Percentiles rank a stretch among this genome's conserved stretches.
Conservation (phyloP, 2,888 invertebrate species). For the Stenchaetothrips biformis region DNA sequence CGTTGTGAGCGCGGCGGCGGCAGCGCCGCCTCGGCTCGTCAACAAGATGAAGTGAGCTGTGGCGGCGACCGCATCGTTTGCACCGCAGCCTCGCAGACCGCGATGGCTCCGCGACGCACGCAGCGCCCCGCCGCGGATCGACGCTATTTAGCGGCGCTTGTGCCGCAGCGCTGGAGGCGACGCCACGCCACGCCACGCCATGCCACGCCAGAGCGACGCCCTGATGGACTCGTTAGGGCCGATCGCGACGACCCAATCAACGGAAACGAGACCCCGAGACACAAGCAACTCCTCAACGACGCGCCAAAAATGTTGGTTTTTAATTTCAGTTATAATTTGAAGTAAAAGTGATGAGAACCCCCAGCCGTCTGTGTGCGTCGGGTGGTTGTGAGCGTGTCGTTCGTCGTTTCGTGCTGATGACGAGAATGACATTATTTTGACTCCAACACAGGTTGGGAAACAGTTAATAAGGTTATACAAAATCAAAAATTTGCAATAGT, state of each 20-base stretch:
- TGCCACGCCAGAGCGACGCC: not conserved
- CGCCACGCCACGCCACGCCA: not conserved
- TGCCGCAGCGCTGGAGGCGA: not conserved
- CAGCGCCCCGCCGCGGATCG: not conserved
- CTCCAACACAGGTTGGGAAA: too few relatives aligned
- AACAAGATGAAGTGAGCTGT: constrained; percentile 6
- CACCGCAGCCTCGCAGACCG: not conserved
- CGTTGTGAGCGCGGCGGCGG: not conserved
- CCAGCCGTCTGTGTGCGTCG: not conserved
- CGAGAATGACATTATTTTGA: too few relatives aligned
- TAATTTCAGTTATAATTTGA: too few relatives aligned
- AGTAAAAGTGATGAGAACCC: too few relatives aligned
- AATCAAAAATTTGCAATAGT: too few relatives aligned
- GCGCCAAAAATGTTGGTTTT: too few relatives aligned
- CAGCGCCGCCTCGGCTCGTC: not conserved
- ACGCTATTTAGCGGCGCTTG: not conserved
- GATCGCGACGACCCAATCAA: too few relatives aligned
- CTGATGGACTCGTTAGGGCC: too few relatives aligned
- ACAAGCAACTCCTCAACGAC: too few relatives aligned
- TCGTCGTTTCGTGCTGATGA: too few relatives aligned
- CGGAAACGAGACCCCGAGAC: too few relatives aligned
- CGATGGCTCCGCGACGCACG: not conserved
- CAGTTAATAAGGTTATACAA: too few relatives aligned
- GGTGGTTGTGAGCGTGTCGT: not conserved
- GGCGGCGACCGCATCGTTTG: constrained; percentile 3